Evolutionary conservation across 2,113 vertebrate genomes (phyloP).

Genomic region (Cairina moschata): DNA sequence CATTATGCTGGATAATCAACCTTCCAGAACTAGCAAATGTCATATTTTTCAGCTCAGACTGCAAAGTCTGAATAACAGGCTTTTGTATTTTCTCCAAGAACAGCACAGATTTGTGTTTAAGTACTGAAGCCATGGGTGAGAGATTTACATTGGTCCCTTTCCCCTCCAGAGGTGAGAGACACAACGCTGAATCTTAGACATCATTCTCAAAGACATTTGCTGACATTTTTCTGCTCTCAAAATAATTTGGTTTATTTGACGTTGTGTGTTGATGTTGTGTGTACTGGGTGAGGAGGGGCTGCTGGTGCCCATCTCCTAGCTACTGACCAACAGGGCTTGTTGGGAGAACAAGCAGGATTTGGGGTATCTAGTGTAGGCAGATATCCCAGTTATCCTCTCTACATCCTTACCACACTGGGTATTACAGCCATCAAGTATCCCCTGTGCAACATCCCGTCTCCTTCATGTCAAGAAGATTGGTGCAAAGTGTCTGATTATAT

Average conservation of each 20-base stretch:
- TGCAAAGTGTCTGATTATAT: background rate
- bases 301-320: accelerated
- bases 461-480: background rate
- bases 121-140: background rate
- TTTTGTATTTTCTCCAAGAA: background rate
- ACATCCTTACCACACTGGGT: background rate
- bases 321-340: background rate
- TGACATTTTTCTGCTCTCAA: background rate
- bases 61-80: background rate
- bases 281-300: background rate
- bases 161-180: background rate
- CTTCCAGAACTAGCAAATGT: background rate
- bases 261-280: no score
- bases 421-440: background rate
- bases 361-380: no score
- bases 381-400: background rate
- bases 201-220: no score
- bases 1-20: background rate
- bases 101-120: background rate
- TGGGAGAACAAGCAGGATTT: background rate
- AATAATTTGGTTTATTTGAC: background rate
- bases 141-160: accelerated
- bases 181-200: background rate
- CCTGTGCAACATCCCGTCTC: accelerated
- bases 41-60: background rate